phyloP scores from a whole-genome alignment of 2,888 invertebrate genomes.

The Mallateleia sp. region DNA sequence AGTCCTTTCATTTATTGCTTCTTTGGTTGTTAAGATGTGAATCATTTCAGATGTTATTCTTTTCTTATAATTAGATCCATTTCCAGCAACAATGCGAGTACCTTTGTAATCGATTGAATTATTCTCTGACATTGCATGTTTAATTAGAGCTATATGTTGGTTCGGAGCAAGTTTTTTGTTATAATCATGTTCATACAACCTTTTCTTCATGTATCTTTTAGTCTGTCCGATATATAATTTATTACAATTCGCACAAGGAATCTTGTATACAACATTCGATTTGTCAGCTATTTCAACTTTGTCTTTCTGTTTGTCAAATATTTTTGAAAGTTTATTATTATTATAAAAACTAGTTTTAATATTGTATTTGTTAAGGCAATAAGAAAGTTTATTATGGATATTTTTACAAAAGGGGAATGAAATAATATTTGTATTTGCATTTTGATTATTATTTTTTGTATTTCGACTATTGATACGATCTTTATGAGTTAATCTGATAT shows the following conservation, averaged over 20 bases:
- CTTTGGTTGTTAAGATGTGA: too few relatives aligned
- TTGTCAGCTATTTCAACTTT: not conserved
- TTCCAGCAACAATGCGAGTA: constrained; percentile 7
- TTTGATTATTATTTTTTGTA: not conserved
- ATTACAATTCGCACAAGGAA: constrained; percentile 28
- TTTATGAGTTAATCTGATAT: not conserved
- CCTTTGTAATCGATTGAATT: constrained; percentile 35
- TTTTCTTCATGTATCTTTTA: constrained; percentile 7
- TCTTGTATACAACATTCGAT: constrained; percentile 38
- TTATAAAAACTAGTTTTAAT: not conserved
- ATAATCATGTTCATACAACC: constrained; percentile 31
- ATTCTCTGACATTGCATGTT: not conserved
- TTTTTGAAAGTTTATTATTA: not conserved
- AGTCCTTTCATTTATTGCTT: too few relatives aligned
- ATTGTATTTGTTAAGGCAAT: not conserved
- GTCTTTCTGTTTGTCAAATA: constrained; percentile 33
- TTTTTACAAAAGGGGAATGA: not conserved
- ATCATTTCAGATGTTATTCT: constrained; percentile 36
- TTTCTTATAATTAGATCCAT: constrained; percentile 36
- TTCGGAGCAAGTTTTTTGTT: not conserved
- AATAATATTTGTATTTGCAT: not conserved
- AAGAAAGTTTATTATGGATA: constrained; percentile 4
- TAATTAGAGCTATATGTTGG: not conserved
- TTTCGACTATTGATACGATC: too few relatives aligned
- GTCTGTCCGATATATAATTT: constrained; percentile 31